phyloP scores from a whole-genome alignment of 2,888 invertebrate species.

The Aphodius granarius region DNA sequence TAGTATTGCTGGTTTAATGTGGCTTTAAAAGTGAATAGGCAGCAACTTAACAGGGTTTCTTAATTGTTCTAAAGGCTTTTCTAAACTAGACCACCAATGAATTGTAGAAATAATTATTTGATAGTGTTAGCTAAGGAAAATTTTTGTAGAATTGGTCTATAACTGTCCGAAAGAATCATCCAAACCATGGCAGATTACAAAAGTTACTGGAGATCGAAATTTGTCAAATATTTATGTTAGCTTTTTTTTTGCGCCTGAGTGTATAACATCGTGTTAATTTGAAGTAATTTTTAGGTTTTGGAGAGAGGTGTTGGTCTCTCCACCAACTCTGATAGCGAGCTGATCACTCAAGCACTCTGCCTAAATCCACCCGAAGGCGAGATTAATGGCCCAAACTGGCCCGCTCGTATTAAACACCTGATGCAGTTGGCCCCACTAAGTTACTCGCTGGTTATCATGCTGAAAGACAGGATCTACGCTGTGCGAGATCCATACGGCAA shows the following conservation, averaged over 20 bases:
- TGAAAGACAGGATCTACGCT: slow-evolving; percentile 91
- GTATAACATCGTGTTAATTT: background rate
- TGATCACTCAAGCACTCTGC: slow-evolving; percentile 95
- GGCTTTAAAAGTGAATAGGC: no score
- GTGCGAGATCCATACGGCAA: slow-evolving; percentile 98
- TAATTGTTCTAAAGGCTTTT: no score
- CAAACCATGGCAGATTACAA: no score
- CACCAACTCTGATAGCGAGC: slow-evolving; percentile 94
- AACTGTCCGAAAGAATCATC: no score
- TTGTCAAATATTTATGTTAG: no score
- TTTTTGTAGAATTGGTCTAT: no score
- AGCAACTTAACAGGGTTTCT: no score
- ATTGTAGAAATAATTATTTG: no score
- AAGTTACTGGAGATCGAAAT: no score
- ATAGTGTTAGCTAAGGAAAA: no score
- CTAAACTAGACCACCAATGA: no score
- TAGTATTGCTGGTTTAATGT: no score
- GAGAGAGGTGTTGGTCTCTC: slow-evolving; percentile 93
- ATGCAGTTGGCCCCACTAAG: slow-evolving; percentile 95
- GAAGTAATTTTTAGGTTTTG: slow-evolving; percentile 66
- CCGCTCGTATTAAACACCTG: slow-evolving; percentile 85
- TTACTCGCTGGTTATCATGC: slow-evolving; percentile 93
- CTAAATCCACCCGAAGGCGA: slow-evolving; percentile 88
- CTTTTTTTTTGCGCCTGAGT: background rate
- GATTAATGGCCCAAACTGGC: slow-evolving; percentile 88